Evolutionary conservation across 2,113 vertebrate species (phyloP), one percentile per base, ranked within the genome.

Genomic region (Leucopsar rothschildi): DNA sequence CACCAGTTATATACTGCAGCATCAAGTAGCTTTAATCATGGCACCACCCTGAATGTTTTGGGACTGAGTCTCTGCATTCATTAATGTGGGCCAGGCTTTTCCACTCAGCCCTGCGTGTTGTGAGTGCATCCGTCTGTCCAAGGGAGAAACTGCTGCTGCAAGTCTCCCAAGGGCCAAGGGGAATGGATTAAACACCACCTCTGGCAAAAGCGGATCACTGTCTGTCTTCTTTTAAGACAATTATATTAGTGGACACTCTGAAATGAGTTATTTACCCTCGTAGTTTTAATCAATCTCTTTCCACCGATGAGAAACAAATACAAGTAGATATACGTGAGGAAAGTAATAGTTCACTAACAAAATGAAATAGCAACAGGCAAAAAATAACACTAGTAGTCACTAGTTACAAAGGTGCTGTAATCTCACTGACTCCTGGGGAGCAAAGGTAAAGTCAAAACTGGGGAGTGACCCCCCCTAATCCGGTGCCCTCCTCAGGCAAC

Each of bases 401-500:
- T 24, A 31, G 24, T 42, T 85, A n/a, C 7, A 35, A 25, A 75
- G 29, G 44, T 66, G 52, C 42, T 66, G 52, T 31, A 31, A 50
- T 59, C 31, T 50, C 35, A 21, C 31, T 29, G 42, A 12, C 16
- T 66, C 11, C 21, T 9, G 8, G 16, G 35, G 25, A 59, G 22
- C 35, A 35, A 66, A 15, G 19, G 42, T 25, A 75, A 66, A 16
- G 10, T 65, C 50, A 56, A 20, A 49, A 29, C 5, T 15, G 12
- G 9, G 18, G 10, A n/a, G 24, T 56, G 28, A 22, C 14, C 4
- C 11, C 12, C n/a, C 24, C 49, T 6, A 28, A 12, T 6, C 15
- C 1, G 0, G 21, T 31, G 27, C 39, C 18, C 9, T 45, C 39
- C 33, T 27, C n/a, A 18, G 22, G 39, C 0, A 0, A 11, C 31